phyloP scores from a whole-genome alignment of 2,113 vertebrate genomes.

The Microtus ochrogaster region DNA sequence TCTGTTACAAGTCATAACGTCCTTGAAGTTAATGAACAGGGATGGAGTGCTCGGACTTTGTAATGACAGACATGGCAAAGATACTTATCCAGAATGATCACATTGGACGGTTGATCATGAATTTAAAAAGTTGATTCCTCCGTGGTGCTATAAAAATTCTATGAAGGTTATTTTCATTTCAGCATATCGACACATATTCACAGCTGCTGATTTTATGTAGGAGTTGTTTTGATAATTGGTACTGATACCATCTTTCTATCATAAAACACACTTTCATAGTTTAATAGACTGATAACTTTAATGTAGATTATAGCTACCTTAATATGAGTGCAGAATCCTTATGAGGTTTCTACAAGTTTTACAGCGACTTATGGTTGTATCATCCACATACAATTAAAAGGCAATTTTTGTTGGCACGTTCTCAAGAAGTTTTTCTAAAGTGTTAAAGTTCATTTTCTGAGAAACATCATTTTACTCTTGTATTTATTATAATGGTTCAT shows the following conservation, averaged over 20 bases:
- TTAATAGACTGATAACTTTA: conserved; percentile 20
- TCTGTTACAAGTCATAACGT: background rate
- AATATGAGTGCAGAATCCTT: background rate
- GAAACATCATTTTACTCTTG: conserved; percentile 7
- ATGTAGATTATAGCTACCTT: background rate
- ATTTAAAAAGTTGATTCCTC: background rate
- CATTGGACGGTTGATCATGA: background rate
- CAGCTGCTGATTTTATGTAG: background rate
- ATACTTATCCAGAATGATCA: background rate
- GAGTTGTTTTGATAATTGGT: background rate
- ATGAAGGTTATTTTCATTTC: conserved; percentile 1
- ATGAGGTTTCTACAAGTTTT: background rate
- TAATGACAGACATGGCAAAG: background rate
- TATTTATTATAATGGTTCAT: background rate
- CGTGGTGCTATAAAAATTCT: background rate
- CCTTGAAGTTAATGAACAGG: background rate
- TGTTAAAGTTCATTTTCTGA: conserved; percentile 27
- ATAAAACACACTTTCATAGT: conserved; percentile 4
- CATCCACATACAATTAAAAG: background rate
- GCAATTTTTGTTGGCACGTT: background rate
- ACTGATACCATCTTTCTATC: background rate
- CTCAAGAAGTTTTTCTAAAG: conserved; percentile 2
- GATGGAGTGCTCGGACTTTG: background rate
- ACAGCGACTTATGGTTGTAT: background rate
- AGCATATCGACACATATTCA: background rate